Evolutionary conservation across 2,797 vertebrate species (phyloP).

Genomic region (Tiaroga cobitis): DNA sequence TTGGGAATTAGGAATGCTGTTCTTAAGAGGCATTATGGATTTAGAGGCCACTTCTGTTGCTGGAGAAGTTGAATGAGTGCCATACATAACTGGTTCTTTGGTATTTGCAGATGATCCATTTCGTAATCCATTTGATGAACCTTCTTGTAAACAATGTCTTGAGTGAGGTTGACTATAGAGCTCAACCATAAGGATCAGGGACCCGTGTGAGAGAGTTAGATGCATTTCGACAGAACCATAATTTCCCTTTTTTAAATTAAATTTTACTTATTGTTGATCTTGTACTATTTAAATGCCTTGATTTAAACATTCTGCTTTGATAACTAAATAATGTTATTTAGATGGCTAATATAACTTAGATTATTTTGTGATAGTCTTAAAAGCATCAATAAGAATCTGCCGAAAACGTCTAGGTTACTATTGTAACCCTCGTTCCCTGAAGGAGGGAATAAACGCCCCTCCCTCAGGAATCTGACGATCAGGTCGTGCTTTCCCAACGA

Average conservation of each 20-base stretch:
- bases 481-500: too few species aligned
- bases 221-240: not conserved
- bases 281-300: too few species aligned
- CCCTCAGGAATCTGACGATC: too few species aligned
- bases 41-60: constrained; percentile 45
- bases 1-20: constrained; percentile 27
- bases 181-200: constrained; percentile 17
- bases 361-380: not conserved
- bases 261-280: not conserved
- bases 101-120: constrained; percentile 54
- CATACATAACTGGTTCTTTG: constrained; percentile 45
- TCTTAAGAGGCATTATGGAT: constrained; percentile 42
- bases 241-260: not conserved
- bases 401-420: too few species aligned
- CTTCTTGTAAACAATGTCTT: constrained; percentile 49
- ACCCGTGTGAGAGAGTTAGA: not conserved
- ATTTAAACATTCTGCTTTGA: not conserved
- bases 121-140: constrained; percentile 49
- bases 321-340: not conserved
- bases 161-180: constrained; percentile 9
- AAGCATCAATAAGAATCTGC: not conserved
- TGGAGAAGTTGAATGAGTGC: constrained; percentile 50
- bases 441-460: too few species aligned
- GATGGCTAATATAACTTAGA: constrained; percentile 7
- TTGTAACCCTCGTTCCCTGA: too few species aligned